Conservation (phyloP, 2,113 vertebrate species). For the Anser brachyrhynchus region DNA sequence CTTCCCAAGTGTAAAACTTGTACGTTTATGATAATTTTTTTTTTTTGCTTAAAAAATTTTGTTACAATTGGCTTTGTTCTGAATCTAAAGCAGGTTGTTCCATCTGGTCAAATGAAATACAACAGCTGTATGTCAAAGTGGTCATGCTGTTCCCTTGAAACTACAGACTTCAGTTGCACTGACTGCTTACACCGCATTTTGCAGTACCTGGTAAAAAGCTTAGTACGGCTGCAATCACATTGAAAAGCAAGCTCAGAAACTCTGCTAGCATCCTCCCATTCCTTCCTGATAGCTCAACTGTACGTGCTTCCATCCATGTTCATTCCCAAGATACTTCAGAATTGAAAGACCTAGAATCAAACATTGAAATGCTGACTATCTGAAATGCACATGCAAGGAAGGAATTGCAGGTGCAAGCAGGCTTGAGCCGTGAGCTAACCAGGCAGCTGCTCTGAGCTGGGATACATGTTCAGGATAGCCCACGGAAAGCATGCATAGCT, state of each 20-base stretch:
- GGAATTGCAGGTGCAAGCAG: neutral
- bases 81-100: neutral
- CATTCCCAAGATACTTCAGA: neutral
- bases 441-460: neutral
- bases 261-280: accelerated
- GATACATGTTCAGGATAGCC: neutral
- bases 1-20: neutral
- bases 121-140: neutral
- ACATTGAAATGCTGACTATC: neutral
- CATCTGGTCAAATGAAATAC: neutral
- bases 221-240: neutral
- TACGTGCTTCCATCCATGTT: neutral
- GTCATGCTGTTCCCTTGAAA: neutral
- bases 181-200: neutral
- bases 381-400: neutral
- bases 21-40: neutral
- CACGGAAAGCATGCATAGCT: neutral
- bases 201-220: neutral
- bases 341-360: neutral
- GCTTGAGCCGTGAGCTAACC: neutral
- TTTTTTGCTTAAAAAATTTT: neutral
- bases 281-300: neutral
- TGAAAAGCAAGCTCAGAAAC: neutral
- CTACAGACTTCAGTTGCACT: neutral
- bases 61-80: neutral